Conservation (phyloP, 1,140 invertebrate genomes). For the Orchesella cincta region DNA sequence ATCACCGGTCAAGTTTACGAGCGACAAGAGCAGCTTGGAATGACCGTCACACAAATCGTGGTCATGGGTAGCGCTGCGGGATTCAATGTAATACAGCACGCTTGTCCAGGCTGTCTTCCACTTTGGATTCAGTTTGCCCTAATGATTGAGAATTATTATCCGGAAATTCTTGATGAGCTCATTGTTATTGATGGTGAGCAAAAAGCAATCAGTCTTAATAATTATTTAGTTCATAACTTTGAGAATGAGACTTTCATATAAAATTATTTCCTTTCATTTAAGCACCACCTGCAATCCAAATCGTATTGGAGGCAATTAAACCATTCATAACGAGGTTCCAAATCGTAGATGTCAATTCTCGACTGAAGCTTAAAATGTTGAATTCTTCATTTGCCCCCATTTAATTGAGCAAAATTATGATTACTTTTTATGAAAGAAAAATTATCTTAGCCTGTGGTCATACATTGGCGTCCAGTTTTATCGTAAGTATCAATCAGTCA, state of each 20-base stretch:
- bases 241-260: background rate
- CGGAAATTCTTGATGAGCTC: background rate
- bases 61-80: background rate
- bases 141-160: background rate
- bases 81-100: background rate
- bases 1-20: conserved; percentile 1
- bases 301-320: background rate
- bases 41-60: background rate
- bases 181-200: background rate
- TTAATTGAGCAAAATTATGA: too few species aligned
- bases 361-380: background rate
- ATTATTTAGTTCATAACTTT: background rate
- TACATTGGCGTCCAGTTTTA: background rate
- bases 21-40: background rate
- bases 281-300: background rate
- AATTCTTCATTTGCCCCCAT: too few species aligned
- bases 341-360: background rate
- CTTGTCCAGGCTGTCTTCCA: background rate
- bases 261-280: background rate
- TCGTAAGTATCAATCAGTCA: background rate
- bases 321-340: too few species aligned
- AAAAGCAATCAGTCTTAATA: too few species aligned
- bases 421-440: too few species aligned
- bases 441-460: too few species aligned
- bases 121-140: background rate